Percentiles rank a stretch among this genome's conserved stretches.
Evolutionary conservation across 2,888 invertebrate genomes (phyloP).

Genomic region (Ctena decussata): DNA sequence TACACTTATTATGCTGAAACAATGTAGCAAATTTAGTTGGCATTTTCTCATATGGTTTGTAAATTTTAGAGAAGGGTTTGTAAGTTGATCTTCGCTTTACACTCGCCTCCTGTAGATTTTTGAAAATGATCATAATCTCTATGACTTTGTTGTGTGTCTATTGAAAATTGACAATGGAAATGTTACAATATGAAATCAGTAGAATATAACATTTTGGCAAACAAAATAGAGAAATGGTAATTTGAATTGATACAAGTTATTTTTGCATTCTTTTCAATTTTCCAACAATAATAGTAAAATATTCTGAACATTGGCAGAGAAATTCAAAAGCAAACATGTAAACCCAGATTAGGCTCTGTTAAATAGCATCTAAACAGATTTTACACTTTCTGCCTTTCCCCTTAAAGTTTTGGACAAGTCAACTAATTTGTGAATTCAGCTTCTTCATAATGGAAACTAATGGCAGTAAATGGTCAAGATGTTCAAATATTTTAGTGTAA

Average conservation of each 20-base stretch:
- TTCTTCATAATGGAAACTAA: too few relatives aligned
- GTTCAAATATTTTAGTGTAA: too few relatives aligned
- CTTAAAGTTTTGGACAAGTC: too few relatives aligned
- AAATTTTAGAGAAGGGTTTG: background rate
- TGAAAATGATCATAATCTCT: background rate
- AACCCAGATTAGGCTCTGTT: too few relatives aligned
- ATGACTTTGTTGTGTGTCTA: background rate
- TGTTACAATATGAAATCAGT: background rate
- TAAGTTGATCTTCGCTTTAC: background rate
- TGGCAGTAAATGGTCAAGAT: too few relatives aligned
- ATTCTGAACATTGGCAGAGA: too few relatives aligned
- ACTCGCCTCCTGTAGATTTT: background rate
- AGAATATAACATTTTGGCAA: background rate
- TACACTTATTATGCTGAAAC: slow-evolving; percentile 2
- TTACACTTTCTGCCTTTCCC: too few relatives aligned
- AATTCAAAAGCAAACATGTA: too few relatives aligned
- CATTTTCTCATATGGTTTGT: background rate
- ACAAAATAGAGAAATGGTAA: background rate
- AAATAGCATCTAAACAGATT: too few relatives aligned
- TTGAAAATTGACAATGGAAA: background rate
- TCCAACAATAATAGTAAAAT: too few relatives aligned
- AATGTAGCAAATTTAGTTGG: background rate
- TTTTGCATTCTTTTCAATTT: too few relatives aligned
- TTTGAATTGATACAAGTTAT: background rate
- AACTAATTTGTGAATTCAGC: too few relatives aligned